Conservation (phyloP, 1,140 invertebrate species). For the Drosophila obscura region DNA sequence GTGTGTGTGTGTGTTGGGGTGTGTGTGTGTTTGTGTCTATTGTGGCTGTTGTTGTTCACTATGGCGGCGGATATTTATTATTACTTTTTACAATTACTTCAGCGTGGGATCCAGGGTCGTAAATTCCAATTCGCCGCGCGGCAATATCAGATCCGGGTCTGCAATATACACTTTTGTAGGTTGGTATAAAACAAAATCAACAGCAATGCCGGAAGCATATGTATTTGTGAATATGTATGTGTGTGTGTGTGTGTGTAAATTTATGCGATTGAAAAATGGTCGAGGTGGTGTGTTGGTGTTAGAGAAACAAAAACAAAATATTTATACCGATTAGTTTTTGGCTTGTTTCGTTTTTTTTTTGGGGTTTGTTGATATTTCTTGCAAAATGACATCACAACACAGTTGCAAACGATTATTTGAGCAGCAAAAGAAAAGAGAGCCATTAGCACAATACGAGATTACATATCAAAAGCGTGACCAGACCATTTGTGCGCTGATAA, state of each 20-base stretch:
- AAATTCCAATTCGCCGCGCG: constrained; percentile 84
- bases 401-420: constrained; percentile 74
- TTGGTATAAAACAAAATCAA: constrained; percentile 81
- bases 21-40: constrained; percentile 17
- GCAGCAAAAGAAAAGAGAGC: constrained; percentile 62
- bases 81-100: constrained; percentile 83
- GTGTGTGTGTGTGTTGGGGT: constrained; percentile 20
- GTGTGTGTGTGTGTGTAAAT: constrained; percentile 38
- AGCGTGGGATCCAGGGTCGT: constrained; percentile 83
- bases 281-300: constrained; percentile 20
- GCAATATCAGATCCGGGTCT: constrained; percentile 84
- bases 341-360: constrained; percentile 40
- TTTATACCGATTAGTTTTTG: constrained; percentile 77
- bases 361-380: constrained; percentile 29
- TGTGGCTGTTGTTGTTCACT: constrained; percentile 26
- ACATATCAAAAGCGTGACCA: constrained; percentile 71
- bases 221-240: constrained; percentile 10
- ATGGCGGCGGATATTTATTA: constrained; percentile 68
- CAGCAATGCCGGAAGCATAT: constrained; percentile 59
- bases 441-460: constrained; percentile 58
- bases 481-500: constrained; percentile 61
- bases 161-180: constrained; percentile 84
- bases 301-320: constrained; percentile 62
- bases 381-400: constrained; percentile 62
- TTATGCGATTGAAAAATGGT: constrained; percentile 52